Conservation (phyloP, 2,797 vertebrate genomes). For the Todus mexicanus region DNA sequence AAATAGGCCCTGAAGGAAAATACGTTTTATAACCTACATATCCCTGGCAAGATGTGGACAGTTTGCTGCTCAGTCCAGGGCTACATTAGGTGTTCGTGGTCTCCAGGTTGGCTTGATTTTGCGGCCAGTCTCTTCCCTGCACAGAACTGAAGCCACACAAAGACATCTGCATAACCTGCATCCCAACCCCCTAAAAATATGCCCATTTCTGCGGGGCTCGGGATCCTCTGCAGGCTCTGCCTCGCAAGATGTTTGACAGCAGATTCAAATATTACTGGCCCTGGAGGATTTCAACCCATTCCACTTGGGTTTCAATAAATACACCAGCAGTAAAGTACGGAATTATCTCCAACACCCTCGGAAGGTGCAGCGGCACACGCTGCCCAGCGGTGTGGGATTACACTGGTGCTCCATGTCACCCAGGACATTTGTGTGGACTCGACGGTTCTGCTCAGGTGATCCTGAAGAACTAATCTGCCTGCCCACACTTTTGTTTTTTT, state of each 20-base stretch:
- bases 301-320: background rate
- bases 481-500: background rate
- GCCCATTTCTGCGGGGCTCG: background rate
- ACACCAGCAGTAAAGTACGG: background rate
- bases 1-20: constrained; percentile 27
- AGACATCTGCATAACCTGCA: background rate
- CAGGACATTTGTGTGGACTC: background rate
- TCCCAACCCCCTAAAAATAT: background rate
- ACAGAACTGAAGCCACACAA: background rate
- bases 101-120: background rate
- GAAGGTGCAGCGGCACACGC: background rate
- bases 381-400: background rate
- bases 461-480: background rate
- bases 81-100: background rate
- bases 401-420: background rate
- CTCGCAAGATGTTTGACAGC: background rate
- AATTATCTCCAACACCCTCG: background rate
- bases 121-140: background rate
- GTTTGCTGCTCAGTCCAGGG: background rate
- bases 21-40: background rate
- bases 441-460: background rate
- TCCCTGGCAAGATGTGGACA: background rate
- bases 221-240: background rate
- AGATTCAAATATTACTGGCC: background rate
- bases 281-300: background rate